A percentile compares a stretch with the other conserved stretches of the same genome.
Evolutionary conservation across 2,797 vertebrate species (phyloP).

Genomic region (Etheostoma perlongum): DNA sequence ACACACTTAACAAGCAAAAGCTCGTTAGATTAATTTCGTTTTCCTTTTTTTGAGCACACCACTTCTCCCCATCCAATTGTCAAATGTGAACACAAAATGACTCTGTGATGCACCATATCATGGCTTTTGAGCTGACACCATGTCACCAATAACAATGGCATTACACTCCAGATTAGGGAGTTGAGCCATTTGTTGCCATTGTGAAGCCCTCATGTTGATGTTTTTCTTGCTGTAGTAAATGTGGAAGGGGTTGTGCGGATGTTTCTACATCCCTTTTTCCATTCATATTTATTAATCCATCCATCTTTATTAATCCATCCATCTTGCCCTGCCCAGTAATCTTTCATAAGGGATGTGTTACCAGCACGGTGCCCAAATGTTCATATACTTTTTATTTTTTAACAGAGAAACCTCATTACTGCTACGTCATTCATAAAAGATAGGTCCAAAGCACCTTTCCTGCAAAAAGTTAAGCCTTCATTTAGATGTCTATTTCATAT

Average conservation of each 20-base stretch:
- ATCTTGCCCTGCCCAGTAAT: conserved; percentile 8
- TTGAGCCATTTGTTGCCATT: conserved; percentile 58
- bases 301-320: conserved; percentile 25
- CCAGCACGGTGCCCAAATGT: conserved; percentile 2
- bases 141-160: conserved; percentile 81
- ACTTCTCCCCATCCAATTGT: conserved; percentile 70
- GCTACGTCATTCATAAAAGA: no score
- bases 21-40: conserved; percentile 83
- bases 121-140: conserved; percentile 76
- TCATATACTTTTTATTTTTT: conserved; percentile 3
- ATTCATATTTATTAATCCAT: conserved; percentile 29
- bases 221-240: conserved; percentile 38
- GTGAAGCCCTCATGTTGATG: conserved; percentile 49
- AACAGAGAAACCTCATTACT: conserved; percentile 1
- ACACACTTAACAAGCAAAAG: conserved; percentile 80
- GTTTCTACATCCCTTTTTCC: conserved; percentile 13
- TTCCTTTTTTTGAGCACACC: conserved; percentile 53
- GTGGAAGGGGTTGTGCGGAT: conserved; percentile 31
- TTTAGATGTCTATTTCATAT: no score
- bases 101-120: conserved; percentile 70
- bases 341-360: background rate
- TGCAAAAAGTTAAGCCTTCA: no score
- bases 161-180: conserved; percentile 71
- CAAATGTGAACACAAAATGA: conserved; percentile 78
- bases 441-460: no score